Conservation (phyloP, 1,140 invertebrate species). For the Meteorus sp. region DNA sequence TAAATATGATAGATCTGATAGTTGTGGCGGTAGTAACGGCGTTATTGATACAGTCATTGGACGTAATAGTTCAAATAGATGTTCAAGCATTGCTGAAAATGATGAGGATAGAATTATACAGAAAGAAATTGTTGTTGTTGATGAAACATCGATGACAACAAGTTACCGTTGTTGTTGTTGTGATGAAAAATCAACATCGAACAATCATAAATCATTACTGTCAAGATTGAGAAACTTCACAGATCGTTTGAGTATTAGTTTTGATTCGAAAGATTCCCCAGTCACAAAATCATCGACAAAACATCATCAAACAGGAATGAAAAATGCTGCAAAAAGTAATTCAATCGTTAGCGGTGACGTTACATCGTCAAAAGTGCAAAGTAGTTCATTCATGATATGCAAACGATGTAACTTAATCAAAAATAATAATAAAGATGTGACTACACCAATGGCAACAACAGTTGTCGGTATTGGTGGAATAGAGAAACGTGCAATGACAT, state of each 20-base stretch:
- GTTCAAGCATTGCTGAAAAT: constrained; percentile 11
- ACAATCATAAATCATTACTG: constrained; percentile 50
- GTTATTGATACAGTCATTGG: constrained; percentile 22
- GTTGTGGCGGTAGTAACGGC: constrained; percentile 41
- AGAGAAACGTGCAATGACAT: constrained; percentile 51
- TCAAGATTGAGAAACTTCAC: constrained; percentile 51
- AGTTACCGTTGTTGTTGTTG: constrained; percentile 41
- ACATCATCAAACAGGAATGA: constrained; percentile 29
- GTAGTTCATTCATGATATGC: constrained; percentile 36
- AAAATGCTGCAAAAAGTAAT: constrained; percentile 45
- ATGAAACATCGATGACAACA: too few species aligned
- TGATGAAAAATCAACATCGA: constrained; percentile 41
- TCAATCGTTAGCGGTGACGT: constrained; percentile 36
- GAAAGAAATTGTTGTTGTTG: constrained; percentile 15
- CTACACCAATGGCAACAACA: constrained; percentile 25
- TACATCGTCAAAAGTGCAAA: constrained; percentile 26
- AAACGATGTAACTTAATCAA: constrained; percentile 49
- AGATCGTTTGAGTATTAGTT: constrained; percentile 51
- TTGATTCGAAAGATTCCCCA: constrained; percentile 48
- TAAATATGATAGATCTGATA: constrained; percentile 29
- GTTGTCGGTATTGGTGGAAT: constrained; percentile 31
- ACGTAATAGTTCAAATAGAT: constrained; percentile 32
- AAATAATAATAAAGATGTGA: constrained; percentile 31
- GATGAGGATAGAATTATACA: constrained; percentile 20
- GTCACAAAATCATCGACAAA: constrained; percentile 38